Base-by-base conservation (phyloP, 2,888 invertebrate genomes). In the Heliconius sara region DNA sequence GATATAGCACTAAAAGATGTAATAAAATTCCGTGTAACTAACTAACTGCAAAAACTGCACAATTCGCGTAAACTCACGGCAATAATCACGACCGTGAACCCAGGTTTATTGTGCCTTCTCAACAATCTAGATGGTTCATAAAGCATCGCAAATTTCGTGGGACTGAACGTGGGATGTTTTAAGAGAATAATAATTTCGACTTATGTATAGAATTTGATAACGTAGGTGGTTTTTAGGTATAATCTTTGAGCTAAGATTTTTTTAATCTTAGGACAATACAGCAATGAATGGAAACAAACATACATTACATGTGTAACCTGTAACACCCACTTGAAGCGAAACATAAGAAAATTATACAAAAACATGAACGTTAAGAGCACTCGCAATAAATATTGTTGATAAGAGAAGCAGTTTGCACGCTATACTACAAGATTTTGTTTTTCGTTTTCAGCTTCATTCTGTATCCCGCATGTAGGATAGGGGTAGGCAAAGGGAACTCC, bases 371-470 rank as follows among this genome's bases (percentile, higher is more conserved):
- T 91, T 88, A 90, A 91, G 91, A 89, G 89, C 90, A 89, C 86
- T 87, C 87, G 88, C 93, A 93, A 94, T 94, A 95, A 94, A 94
- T 91, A 91, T 92, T 85, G 85, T 87, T 88, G 94, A 94, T 94
- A 95, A 93, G 91, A 87, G 83, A 88, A 90, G 79, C 79, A 89
- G 89, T 91, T 91, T 91, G 91, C 90, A 90, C 85, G 89, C 89
- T 89, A 88, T 87, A 91, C 89, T 52, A 7, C 16, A 47, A 47
- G 16, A 47, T 39, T 47, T 47, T 47, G 6, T 16, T 47, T 52
- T 52, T 52, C 19, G 19, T 52, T 52, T 52, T 52, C 34, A 39
- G 34, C 9, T 9, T 39, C 43, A 43, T 43, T 43, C 43, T 43
- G 43, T 43, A 43, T 13, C 13, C 13, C 13, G 43, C 13, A 43